Evolutionary conservation across 2,113 vertebrate species (phyloP).

Genomic region (Laterallus jamaicensis): DNA sequence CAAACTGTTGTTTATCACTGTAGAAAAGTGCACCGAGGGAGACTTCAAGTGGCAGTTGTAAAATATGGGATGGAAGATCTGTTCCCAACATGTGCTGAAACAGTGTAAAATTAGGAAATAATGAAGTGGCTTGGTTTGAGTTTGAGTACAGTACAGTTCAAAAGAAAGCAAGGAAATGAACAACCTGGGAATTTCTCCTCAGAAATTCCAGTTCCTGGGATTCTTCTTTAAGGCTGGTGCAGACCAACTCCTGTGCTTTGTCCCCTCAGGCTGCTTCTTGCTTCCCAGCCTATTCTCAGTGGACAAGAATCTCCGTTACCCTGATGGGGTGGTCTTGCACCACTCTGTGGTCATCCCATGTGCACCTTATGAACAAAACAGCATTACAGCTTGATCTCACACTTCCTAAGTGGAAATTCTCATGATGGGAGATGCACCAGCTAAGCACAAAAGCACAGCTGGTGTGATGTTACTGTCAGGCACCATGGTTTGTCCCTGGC

Average conservation of each 20-base stretch:
- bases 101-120: background rate
- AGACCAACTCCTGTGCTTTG: background rate
- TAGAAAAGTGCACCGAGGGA: background rate
- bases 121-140: background rate
- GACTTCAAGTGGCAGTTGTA: background rate
- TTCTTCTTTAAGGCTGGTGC: background rate
- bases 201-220: background rate
- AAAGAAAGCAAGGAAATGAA: background rate
- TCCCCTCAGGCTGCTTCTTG: background rate
- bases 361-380: background rate
- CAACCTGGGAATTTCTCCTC: background rate
- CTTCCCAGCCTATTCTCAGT: background rate
- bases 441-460: background rate
- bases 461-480: background rate
- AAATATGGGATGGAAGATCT: background rate
- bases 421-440: accelerated
- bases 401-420: background rate
- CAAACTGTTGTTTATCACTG: background rate
- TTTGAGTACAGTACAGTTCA: background rate
- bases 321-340: background rate
- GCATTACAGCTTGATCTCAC: background rate
- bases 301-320: background rate
- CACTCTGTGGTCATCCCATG: background rate
- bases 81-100: background rate
- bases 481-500: background rate